These are phyloP conservation scores for Propithecus deckenii DNA, from an alignment of 2,797 vertebrate species.

Conservation along the genomic window DNA sequence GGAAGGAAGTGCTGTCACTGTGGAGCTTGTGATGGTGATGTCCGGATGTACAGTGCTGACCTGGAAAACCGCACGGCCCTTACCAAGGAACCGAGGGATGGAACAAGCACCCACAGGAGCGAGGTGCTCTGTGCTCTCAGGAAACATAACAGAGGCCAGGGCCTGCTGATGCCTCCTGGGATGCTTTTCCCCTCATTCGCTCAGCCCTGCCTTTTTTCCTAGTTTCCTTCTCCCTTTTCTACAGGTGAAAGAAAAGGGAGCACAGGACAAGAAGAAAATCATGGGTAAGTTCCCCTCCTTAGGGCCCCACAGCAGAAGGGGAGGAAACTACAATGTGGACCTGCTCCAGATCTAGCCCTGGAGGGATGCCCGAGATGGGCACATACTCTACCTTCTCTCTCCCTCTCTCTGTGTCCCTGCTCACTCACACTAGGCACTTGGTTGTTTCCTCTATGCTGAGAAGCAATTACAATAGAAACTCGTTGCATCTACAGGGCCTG, in stretches of 20 bases:
- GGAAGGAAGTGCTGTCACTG: not conserved
- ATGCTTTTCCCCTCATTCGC: too few species aligned
- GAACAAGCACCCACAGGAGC: not conserved
- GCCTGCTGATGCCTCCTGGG: not conserved
- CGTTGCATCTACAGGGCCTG: not conserved
- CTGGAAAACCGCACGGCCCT: not conserved
- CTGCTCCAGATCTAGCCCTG: not conserved
- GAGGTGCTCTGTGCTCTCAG: not conserved
- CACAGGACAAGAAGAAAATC: not conserved
- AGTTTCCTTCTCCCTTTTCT: not conserved
- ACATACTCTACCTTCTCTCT: not conserved
- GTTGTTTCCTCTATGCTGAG: not conserved
- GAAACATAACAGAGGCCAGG: too few species aligned
- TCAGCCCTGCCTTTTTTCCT: not conserved
- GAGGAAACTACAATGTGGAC: not conserved
- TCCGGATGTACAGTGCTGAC: accelerated
- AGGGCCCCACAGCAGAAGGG: not conserved
- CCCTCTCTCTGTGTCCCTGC: not conserved
- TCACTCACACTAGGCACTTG: not conserved
- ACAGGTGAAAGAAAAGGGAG: not conserved
- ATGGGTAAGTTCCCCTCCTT: not conserved
- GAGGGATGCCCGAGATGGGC: not conserved
- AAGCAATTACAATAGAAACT: not conserved
- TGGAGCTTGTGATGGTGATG: not conserved
- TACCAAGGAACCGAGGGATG: too few species aligned